These are phyloP conservation scores for Apodemus sylvaticus DNA, from an alignment of 2,113 vertebrate species.

Conservation along the genomic window DNA sequence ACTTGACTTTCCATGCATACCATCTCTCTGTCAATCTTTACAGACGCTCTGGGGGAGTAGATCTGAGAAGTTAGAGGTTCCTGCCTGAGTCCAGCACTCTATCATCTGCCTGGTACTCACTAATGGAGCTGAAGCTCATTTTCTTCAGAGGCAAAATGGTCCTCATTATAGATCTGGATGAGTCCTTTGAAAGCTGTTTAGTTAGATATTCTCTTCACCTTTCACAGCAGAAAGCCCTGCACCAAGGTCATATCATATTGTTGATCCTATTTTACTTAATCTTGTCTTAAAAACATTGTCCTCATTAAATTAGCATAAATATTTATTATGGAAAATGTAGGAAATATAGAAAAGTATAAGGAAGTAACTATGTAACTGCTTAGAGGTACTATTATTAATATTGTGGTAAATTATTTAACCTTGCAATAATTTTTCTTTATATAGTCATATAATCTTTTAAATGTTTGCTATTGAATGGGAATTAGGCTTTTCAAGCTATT, in stretches of 20 bases:
- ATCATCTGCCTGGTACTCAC: neutral
- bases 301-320: conserved; percentile 21
- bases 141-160: neutral
- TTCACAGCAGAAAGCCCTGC: neutral
- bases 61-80: neutral
- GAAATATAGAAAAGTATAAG: neutral
- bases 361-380: conserved; percentile 26
- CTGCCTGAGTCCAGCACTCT: neutral
- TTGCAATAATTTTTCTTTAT: conserved; percentile 40
- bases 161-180: neutral
- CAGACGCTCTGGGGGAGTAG: neutral
- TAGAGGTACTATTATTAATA: neutral
- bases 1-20: neutral
- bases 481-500: neutral
- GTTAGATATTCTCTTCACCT: neutral
- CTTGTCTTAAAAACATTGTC: conserved; percentile 34
- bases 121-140: conserved; percentile 35
- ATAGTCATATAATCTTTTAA: neutral
- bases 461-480: neutral
- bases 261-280: conserved; percentile 43
- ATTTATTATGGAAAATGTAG: conserved; percentile 34
- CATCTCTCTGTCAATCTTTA: neutral
- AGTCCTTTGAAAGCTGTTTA: neutral
- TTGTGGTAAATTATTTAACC: neutral
- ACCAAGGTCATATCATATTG: conserved; percentile 39